These are phyloP conservation scores for Sesia apiformis DNA, from an alignment of 2,888 invertebrate genomes.

Conservation along the genomic window DNA sequence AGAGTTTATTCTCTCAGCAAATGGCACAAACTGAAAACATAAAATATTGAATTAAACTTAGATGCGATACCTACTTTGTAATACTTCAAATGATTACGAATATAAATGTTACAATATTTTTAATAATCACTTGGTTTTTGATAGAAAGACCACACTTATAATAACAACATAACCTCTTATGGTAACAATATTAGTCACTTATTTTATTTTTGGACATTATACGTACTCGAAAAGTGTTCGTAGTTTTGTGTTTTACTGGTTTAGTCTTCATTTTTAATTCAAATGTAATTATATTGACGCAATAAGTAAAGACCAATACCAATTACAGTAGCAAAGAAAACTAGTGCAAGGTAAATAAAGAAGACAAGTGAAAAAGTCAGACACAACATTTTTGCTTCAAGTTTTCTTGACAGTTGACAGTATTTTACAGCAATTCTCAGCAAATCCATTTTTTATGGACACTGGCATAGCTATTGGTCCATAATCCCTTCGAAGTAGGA, in stretches of 20 bases:
- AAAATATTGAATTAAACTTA: slow-evolving; percentile 2
- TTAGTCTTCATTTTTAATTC: slow-evolving; percentile 78
- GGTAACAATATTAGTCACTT: not conserved
- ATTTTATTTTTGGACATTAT: not conserved
- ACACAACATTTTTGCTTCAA: too few relatives aligned
- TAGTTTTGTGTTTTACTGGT: slow-evolving; percentile 81
- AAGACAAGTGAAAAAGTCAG: too few relatives aligned
- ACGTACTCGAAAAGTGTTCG: slow-evolving; percentile 85
- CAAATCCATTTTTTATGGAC: too few relatives aligned
- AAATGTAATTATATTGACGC: slow-evolving; percentile 1
- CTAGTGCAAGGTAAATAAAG: too few relatives aligned
- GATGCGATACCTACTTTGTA: not conserved
- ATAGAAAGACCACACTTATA: too few relatives aligned
- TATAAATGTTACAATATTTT: too few relatives aligned
- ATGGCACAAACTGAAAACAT: slow-evolving; percentile 83
- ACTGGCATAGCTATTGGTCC: too few relatives aligned
- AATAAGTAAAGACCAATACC: not conserved
- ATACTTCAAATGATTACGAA: too few relatives aligned
- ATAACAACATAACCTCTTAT: not conserved
- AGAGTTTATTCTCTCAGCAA: slow-evolving; percentile 88
- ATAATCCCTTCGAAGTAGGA: too few relatives aligned
- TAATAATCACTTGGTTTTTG: too few relatives aligned
- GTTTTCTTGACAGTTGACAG: too few relatives aligned
- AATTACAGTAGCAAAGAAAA: not conserved
- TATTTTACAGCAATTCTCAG: too few relatives aligned